A percentile compares a stretch with the other conserved stretches of the same genome.
These are phyloP conservation scores for Proctacanthus coquilletti DNA, from an alignment of 1,140 invertebrate genomes.

Conservation along the genomic window DNA sequence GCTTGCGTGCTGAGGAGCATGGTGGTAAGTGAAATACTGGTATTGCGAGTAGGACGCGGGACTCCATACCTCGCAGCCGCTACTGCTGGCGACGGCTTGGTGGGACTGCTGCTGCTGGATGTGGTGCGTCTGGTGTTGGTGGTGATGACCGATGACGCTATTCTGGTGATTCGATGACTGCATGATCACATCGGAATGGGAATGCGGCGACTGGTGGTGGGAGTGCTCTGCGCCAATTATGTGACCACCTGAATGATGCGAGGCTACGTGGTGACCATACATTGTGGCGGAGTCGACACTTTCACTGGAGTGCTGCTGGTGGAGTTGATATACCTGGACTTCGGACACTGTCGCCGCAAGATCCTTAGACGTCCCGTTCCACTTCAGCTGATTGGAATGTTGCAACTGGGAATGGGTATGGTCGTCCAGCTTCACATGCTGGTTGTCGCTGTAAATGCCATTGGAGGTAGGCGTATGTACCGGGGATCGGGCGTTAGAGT, in stretches of 20 bases:
- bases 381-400: slow-evolving; percentile 7
- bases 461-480: slow-evolving; percentile 13
- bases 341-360: slow-evolving; percentile 9
- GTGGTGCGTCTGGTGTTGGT: neutral
- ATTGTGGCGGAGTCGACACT: neutral
- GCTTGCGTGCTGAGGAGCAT: slow-evolving; percentile 12
- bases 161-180: slow-evolving; percentile 1
- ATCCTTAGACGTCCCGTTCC: slow-evolving; percentile 18
- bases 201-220: slow-evolving; percentile 4
- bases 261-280: neutral
- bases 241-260: neutral
- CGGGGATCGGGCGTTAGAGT: slow-evolving; percentile 29
- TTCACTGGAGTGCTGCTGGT: neutral
- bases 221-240: slow-evolving; percentile 5
- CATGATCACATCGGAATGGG: slow-evolving; percentile 2
- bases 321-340: neutral
- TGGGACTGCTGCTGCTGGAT: neutral
- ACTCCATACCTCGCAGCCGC: slow-evolving; percentile 30
- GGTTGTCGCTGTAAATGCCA: slow-evolving; percentile 10
- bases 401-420: neutral
- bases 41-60: slow-evolving; percentile 31
- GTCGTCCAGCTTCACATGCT: neutral
- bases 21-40: slow-evolving; percentile 29
- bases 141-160: neutral
- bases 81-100: slow-evolving; percentile 1